phyloP scores from a whole-genome alignment of 2,797 vertebrate species.

The Squalus acanthias region DNA sequence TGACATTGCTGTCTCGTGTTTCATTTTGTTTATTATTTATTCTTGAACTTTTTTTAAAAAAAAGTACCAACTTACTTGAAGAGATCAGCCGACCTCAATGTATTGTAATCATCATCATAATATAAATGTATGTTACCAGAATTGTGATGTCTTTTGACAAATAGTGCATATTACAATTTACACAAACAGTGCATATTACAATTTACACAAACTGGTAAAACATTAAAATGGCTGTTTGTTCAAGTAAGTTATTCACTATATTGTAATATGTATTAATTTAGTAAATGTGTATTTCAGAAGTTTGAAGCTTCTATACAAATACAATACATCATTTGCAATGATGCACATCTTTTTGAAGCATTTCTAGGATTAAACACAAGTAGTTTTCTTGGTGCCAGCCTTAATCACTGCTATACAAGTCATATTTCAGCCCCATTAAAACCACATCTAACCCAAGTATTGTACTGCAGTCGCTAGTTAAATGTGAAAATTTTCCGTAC shows the following conservation, averaged over 20 bases:
- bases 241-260: conserved; percentile 13
- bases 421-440: not conserved
- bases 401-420: not conserved
- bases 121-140: conserved; percentile 11
- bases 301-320: not conserved
- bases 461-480: not conserved
- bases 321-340: not conserved
- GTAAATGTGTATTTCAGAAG: not conserved
- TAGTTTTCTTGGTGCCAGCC: not conserved
- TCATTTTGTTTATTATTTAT: not conserved
- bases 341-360: not conserved
- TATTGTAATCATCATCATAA: conserved; percentile 6
- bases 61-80: conserved; percentile 12
- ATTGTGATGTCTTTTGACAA: not conserved
- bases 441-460: not conserved
- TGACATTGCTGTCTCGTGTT: not conserved
- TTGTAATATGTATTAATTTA: not conserved
- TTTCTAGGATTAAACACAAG: not conserved
- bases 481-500: not conserved
- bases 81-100: conserved; percentile 14
- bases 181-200: not conserved
- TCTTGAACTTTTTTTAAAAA: not conserved
- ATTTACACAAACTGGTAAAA: not conserved
- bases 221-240: conserved; percentile 6
- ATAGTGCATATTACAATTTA: not conserved